Conservation (phyloP, 2,888 invertebrate genomes). For the Tipula helvola region DNA sequence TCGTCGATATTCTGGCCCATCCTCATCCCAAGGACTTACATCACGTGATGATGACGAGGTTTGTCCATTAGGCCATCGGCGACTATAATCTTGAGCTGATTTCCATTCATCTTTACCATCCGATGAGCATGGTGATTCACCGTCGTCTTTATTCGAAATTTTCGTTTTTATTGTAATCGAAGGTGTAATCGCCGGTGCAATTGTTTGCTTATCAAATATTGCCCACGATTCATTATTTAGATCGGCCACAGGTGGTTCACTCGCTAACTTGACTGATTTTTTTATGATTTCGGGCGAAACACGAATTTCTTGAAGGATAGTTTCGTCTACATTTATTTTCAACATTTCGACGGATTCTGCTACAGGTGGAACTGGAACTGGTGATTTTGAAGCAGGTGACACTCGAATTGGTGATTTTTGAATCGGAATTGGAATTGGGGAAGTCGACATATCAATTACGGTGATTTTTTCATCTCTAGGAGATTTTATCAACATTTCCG, state of each 20-base stretch:
- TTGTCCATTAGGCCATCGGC: constrained; percentile 44
- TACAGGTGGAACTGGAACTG: constrained; percentile 36
- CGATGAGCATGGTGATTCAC: constrained; percentile 65
- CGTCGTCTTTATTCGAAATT: constrained; percentile 32
- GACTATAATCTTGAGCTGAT: constrained; percentile 35
- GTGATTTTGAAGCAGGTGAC: constrained; percentile 28
- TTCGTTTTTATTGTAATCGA: constrained; percentile 7
- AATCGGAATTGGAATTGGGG: constrained; percentile 30
- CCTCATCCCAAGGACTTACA: constrained; percentile 71
- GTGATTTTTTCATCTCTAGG: constrained; percentile 18
- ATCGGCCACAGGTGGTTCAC: constrained; percentile 14
- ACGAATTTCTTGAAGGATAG: not conserved
- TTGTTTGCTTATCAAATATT: constrained; percentile 40
- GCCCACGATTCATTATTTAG: constrained; percentile 42
- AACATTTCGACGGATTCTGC: constrained; percentile 34
- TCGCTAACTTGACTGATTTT: constrained; percentile 12
- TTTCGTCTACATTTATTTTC: not conserved
- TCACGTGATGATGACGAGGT: constrained; percentile 64
- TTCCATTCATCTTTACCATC: constrained; percentile 55
- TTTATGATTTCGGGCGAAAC: not conserved
- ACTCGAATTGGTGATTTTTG: constrained; percentile 18
- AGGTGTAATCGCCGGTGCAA: not conserved
- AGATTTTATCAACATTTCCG: constrained; percentile 13
- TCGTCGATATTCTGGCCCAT: constrained; percentile 42
- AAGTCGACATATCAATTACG: constrained; percentile 35